These are phyloP conservation scores for Campoletis raptor DNA, from an alignment of 2,888 invertebrate species.

Conservation along the genomic window DNA sequence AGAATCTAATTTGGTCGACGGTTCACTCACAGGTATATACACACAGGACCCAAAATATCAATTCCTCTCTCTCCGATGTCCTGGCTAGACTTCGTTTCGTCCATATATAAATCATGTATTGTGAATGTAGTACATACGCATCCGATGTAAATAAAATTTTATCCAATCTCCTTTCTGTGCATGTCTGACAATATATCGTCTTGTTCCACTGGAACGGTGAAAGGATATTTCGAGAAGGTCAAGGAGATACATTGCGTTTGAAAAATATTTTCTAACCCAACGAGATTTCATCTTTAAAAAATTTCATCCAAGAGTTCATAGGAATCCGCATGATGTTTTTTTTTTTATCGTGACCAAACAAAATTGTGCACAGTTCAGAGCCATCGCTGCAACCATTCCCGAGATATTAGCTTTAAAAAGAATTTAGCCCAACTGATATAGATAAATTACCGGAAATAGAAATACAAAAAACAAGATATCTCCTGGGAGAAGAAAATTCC, in stretches of 20 bases:
- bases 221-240: constrained; percentile 60
- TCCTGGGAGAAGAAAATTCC: background rate
- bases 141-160: constrained; percentile 22
- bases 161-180: constrained; percentile 12
- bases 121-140: constrained; percentile 12
- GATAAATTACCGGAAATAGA: too few relatives aligned
- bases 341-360: too few relatives aligned
- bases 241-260: background rate
- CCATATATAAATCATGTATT: background rate
- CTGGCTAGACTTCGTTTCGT: background rate
- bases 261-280: constrained; percentile 19
- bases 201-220: constrained; percentile 67
- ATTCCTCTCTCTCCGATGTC: constrained; percentile 16
- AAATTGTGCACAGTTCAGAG: too few relatives aligned
- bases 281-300: constrained; percentile 3
- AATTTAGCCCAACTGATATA: too few relatives aligned
- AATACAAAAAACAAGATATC: background rate
- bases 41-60: constrained; percentile 29
- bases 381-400: too few relatives aligned
- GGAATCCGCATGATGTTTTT: too few relatives aligned
- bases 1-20: constrained; percentile 64
- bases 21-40: constrained; percentile 22
- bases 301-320: background rate
- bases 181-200: constrained; percentile 26
- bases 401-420: too few relatives aligned